Evolutionary conservation across 2,888 invertebrate species (phyloP).

Genomic region (Pristionchus arcanus): DNA sequence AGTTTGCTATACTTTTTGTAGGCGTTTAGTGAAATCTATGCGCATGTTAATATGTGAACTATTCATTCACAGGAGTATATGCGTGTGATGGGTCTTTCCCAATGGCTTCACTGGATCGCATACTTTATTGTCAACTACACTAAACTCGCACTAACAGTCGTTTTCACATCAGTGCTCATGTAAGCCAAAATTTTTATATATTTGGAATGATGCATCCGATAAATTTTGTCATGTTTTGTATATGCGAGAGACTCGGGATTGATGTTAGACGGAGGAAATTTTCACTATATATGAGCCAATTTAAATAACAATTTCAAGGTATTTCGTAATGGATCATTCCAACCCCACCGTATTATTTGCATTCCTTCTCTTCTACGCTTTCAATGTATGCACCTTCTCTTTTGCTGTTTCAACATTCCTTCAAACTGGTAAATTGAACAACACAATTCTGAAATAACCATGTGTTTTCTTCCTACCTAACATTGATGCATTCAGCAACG

Average conservation of each 20-base stretch:
- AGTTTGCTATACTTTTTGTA: too few relatives aligned
- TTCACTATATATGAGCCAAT: too few relatives aligned
- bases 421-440: constrained; percentile 63
- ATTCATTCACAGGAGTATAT: constrained; percentile 87
- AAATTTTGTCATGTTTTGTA: background rate
- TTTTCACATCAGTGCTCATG: constrained; percentile 64
- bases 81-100: constrained; percentile 92
- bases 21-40: background rate
- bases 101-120: constrained; percentile 90
- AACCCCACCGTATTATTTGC: constrained; percentile 69
- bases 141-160: constrained; percentile 69
- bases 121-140: constrained; percentile 85
- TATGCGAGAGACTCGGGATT: too few relatives aligned
- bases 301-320: background rate
- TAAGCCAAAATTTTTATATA: background rate
- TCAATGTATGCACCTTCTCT: constrained; percentile 70
- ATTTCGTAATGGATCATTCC: constrained; percentile 62
- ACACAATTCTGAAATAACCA: background rate
- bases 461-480: background rate
- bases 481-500: constrained; percentile 60
- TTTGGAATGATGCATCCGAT: background rate
- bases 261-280: too few relatives aligned
- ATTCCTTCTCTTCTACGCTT: constrained; percentile 71
- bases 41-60: background rate
- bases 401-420: constrained; percentile 74